Evolutionary conservation across 1,140 invertebrate genomes (phyloP).

Genomic region (Pissodes strobi): DNA sequence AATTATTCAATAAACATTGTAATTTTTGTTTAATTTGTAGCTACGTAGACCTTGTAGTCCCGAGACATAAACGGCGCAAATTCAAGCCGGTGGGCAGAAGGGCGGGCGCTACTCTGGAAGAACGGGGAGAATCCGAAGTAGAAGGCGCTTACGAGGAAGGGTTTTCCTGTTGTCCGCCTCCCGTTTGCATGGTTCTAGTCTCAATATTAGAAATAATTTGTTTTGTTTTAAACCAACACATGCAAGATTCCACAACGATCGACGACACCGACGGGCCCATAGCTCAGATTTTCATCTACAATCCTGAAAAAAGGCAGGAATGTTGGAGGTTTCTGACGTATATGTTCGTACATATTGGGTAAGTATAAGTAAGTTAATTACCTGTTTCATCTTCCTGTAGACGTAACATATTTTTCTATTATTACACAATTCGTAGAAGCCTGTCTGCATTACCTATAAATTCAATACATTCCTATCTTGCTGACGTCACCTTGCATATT

Average conservation of each 20-base stretch:
- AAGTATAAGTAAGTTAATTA: slow-evolving; percentile 24
- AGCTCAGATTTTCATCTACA: slow-evolving; percentile 33
- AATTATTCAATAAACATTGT: slow-evolving; percentile 51
- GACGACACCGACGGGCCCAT: slow-evolving; percentile 20
- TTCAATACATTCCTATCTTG: too few relatives aligned
- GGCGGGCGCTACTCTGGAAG: not conserved
- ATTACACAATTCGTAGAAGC: too few relatives aligned
- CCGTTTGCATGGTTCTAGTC: slow-evolving; percentile 80
- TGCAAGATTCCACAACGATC: not conserved
- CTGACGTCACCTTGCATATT: too few relatives aligned
- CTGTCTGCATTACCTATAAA: too few relatives aligned
- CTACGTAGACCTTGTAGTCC: slow-evolving; percentile 40
- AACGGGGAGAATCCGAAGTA: slow-evolving; percentile 15
- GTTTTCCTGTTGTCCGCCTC: slow-evolving; percentile 82
- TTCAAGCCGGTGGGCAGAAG: slow-evolving; percentile 8
- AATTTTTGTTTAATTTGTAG: slow-evolving; percentile 18
- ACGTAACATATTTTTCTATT: not conserved
- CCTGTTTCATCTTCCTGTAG: not conserved
- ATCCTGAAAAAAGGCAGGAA: slow-evolving; percentile 77
- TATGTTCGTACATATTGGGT: slow-evolving; percentile 95
- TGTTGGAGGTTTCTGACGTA: slow-evolving; percentile 85
- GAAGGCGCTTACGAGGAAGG: slow-evolving; percentile 82
- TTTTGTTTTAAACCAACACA: slow-evolving; percentile 56
- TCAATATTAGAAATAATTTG: slow-evolving; percentile 71
- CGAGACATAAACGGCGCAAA: slow-evolving; percentile 47